Conservation (phyloP, 1,140 invertebrate species). For the Drosophila parvula region DNA sequence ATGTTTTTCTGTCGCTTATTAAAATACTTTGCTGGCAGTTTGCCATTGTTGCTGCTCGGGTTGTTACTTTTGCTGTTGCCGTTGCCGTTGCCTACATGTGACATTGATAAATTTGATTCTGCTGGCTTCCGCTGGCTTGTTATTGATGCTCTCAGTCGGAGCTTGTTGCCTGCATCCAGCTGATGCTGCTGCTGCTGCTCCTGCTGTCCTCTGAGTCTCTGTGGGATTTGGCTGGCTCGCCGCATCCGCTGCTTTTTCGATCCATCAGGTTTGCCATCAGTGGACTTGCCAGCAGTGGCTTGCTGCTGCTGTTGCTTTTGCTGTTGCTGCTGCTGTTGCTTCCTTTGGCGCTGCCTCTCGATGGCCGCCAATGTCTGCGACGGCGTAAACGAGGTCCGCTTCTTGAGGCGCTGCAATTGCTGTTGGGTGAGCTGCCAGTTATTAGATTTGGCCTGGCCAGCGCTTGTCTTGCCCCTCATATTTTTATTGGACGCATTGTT, state of each 20-base stretch:
- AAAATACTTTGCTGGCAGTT: constrained; percentile 79
- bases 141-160: constrained; percentile 56
- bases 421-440: constrained; percentile 72
- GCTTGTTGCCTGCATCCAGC: constrained; percentile 49
- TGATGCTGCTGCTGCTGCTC: constrained; percentile 43
- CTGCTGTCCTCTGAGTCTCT: constrained; percentile 29
- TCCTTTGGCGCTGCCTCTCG: constrained; percentile 69
- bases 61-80: constrained; percentile 33
- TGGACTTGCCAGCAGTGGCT: constrained; percentile 51
- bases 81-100: constrained; percentile 62
- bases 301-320: constrained; percentile 44
- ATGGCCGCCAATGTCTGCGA: constrained; percentile 77
- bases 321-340: constrained; percentile 51
- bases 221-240: constrained; percentile 43
- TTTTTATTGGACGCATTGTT: constrained; percentile 67
- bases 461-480: constrained; percentile 61
- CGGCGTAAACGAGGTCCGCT: constrained; percentile 83
- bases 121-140: constrained; percentile 45
- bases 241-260: constrained; percentile 69
- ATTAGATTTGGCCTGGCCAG: constrained; percentile 73
- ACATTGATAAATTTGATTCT: constrained; percentile 84
- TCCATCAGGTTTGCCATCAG: constrained; percentile 81
- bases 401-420: constrained; percentile 78
- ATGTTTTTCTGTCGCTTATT: constrained; percentile 82
- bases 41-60: constrained; percentile 59